These are phyloP conservation scores for Cervus canadensis DNA, from an alignment of 2,113 vertebrate genomes.

Conservation along the genomic window DNA sequence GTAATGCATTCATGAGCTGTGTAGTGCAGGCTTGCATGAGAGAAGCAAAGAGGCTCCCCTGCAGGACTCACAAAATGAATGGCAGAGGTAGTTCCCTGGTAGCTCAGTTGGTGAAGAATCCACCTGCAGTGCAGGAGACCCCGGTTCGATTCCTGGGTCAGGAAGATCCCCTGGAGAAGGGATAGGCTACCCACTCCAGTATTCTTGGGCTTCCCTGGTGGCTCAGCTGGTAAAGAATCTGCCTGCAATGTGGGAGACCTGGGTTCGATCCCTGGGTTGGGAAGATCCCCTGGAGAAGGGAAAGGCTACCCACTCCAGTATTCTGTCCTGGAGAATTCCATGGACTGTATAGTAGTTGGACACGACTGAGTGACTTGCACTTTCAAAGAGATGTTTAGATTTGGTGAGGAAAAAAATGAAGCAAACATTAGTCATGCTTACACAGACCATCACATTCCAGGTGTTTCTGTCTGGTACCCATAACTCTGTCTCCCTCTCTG, in stretches of 20 bases:
- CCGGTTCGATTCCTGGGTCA: neutral
- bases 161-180: neutral
- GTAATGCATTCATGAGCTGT: neutral
- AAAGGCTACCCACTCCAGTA: neutral
- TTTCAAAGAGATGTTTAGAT: neutral
- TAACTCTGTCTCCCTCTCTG: neutral
- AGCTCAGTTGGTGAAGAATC: neutral
- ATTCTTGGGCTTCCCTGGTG: neutral
- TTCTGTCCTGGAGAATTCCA: neutral
- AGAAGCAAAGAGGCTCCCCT: neutral
- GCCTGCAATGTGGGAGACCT: neutral
- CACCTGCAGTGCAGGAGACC: rapidly evolving
- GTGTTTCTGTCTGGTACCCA: neutral
- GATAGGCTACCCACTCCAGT: neutral
- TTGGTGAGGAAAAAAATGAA: neutral
- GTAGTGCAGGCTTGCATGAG: rapidly evolving
- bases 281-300: neutral
- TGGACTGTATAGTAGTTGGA: neutral
- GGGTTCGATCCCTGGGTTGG: neutral
- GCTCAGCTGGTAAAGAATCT: neutral
- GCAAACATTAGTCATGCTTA: neutral
- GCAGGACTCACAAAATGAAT: neutral
- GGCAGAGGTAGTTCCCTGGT: neutral
- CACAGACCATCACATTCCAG: neutral
- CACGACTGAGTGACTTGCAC: neutral